Evolutionary conservation across 2,888 invertebrate species (phyloP).

Genomic region (Omphaloscelis lunosa): DNA sequence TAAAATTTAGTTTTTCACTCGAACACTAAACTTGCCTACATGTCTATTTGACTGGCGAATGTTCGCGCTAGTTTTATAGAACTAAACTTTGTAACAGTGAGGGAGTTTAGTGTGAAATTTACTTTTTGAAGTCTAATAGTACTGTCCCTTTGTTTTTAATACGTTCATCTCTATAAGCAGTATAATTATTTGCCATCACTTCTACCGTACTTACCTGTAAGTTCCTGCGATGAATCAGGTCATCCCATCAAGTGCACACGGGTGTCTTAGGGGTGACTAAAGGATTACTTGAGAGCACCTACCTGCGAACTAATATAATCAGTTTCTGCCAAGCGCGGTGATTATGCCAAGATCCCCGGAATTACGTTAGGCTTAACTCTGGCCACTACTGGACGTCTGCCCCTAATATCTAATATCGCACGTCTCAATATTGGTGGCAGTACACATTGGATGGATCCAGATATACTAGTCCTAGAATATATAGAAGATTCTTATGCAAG

Average conservation of each 20-base stretch:
- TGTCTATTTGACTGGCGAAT: conserved; percentile 18
- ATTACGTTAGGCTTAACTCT: conserved; percentile 46
- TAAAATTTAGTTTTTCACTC: conserved; percentile 47
- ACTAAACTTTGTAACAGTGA: conserved; percentile 1
- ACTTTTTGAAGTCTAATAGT: background rate
- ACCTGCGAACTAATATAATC: conserved; percentile 43
- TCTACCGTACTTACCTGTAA: too few species aligned
- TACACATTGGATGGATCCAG: background rate
- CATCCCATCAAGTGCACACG: conserved; percentile 19
- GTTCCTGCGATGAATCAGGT: background rate
- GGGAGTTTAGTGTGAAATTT: background rate
- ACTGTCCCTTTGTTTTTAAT: background rate
- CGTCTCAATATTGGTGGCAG: background rate
- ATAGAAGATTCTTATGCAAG: background rate
- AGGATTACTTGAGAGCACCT: conserved; percentile 29
- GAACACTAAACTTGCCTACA: conserved; percentile 27
- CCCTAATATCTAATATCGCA: conserved; percentile 5
- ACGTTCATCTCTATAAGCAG: background rate
- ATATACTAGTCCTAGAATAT: too few species aligned
- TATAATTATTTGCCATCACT: background rate
- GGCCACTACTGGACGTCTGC: conserved; percentile 2
- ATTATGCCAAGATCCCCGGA: conserved; percentile 34
- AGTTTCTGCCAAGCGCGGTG: conserved; percentile 33
- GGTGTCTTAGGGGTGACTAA: background rate
- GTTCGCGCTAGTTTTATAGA: background rate